phyloP scores from a whole-genome alignment of 2,888 invertebrate genomes.

The Polydrusus pterygomalis region DNA sequence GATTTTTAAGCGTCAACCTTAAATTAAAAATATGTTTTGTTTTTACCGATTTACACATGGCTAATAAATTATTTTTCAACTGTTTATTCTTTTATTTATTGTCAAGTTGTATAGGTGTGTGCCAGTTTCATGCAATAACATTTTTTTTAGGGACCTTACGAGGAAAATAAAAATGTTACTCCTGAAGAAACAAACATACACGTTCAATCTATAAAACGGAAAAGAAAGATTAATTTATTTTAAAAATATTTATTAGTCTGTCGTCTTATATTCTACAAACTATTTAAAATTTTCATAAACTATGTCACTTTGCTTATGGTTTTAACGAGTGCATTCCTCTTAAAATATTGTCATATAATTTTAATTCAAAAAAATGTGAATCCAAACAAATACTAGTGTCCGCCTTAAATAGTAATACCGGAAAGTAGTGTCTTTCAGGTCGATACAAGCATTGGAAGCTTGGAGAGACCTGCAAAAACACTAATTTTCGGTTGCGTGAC shows the following conservation, averaged over 20 bases:
- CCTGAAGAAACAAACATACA: too few species aligned
- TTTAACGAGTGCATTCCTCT: constrained; percentile 20
- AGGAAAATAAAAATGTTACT: background rate
- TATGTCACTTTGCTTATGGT: constrained; percentile 20
- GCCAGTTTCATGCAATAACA: too few species aligned
- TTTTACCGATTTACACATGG: constrained; percentile 14
- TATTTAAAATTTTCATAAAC: constrained; percentile 22
- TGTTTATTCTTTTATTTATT: background rate
- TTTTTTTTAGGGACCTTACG: too few species aligned
- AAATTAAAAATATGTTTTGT: background rate
- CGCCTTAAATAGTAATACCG: too few species aligned
- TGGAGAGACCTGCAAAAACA: too few species aligned
- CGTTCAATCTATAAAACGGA: background rate
- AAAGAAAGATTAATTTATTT: constrained; percentile 1
- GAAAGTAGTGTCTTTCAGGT: too few species aligned
- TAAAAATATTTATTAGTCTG: constrained; percentile 24
- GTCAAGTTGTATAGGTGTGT: background rate
- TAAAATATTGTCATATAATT: constrained; percentile 20
- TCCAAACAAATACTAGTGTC: background rate
- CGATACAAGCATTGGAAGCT: too few species aligned
- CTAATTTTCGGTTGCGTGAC: too few species aligned
- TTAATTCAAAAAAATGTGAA: background rate
- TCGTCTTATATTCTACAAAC: constrained; percentile 9
- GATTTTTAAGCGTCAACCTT: background rate
- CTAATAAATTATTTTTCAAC: constrained; percentile 8